Base-by-base conservation (phyloP, 2,888 invertebrate genomes). In the Pimpla rufipes region DNA sequence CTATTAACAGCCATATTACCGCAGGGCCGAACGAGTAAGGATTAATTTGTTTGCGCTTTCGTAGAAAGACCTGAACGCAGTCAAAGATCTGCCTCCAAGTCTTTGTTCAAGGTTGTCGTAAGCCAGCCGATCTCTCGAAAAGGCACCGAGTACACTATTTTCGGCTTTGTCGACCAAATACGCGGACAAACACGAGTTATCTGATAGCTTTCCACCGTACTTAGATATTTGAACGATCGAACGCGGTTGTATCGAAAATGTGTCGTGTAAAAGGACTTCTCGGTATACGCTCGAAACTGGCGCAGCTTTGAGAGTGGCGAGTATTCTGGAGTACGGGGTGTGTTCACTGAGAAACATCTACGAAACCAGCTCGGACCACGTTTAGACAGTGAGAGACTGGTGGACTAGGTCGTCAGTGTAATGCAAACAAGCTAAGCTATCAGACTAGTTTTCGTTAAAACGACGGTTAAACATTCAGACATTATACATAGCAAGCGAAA, bases 241-340 rank as follows among this genome's bases (percentile, higher is more conserved):
- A 42, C 50, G 50, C n/a, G 16, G 50, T 16, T 50, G 50, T 40
- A 62, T 62, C 18, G 62, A 59, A 29, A 35, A 50, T 23, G 55
- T 23, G 55, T 55, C 10, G 18, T 18, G 40, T 37, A 40, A 40
- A 62, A 40, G 62, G 40, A 8, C 40, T 62, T 40, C 40, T 16
- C 62, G 16, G 29, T 62, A 13, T 62, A 37, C 37, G 16, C 13
- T 62, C 62, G 40, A 40, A 40, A 37, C 40, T 5, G n/a, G 10
- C 8, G 16, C 40, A 10, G 50, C 59, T 35, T 59, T 35, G 29
- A 62, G 62, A 40, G 18, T 16, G 7, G 37, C 8, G 37, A 62
- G 40, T 40, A 40, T 62, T 40, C 37, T 40, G 2, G 37, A n/a
- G 18, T 62, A 29, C 62, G 16, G 8, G 10, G 16, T 40, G 40